Conservation (phyloP, 2,888 invertebrate genomes). For the Tuta absoluta region DNA sequence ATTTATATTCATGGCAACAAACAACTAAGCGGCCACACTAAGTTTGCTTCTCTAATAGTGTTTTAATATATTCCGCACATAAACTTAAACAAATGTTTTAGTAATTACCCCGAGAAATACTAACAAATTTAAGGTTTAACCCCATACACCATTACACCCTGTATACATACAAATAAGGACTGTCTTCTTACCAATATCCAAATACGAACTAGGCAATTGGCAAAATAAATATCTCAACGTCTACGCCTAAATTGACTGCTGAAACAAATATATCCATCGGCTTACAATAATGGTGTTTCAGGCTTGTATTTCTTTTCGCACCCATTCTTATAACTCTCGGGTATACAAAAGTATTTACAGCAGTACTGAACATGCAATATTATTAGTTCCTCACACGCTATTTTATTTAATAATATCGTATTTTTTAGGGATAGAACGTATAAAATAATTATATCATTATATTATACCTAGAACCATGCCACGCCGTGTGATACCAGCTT, state of each 20-base stretch:
- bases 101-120: too few relatives aligned
- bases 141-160: background rate
- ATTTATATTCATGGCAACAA: too few relatives aligned
- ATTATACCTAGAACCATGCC: too few relatives aligned
- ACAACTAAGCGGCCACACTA: too few relatives aligned
- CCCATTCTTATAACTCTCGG: background rate
- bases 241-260: background rate
- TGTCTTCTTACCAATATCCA: background rate
- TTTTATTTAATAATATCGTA: too few relatives aligned
- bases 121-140: too few relatives aligned
- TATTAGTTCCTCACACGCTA: background rate
- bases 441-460: too few relatives aligned
- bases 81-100: too few relatives aligned
- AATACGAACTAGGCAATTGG: background rate
- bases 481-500: too few relatives aligned
- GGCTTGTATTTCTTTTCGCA: background rate
- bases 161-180: background rate
- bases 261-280: background rate
- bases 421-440: too few relatives aligned
- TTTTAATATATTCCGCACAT: too few relatives aligned
- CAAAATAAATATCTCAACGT: conserved; percentile 5
- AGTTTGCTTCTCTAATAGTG: too few relatives aligned
- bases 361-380: background rate
- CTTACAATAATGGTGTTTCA: background rate
- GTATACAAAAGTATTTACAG: background rate